Evolutionary conservation across 37 sponge, comb jelly and placozoan species (phyloP).

Genomic region (Agelas oroides): DNA sequence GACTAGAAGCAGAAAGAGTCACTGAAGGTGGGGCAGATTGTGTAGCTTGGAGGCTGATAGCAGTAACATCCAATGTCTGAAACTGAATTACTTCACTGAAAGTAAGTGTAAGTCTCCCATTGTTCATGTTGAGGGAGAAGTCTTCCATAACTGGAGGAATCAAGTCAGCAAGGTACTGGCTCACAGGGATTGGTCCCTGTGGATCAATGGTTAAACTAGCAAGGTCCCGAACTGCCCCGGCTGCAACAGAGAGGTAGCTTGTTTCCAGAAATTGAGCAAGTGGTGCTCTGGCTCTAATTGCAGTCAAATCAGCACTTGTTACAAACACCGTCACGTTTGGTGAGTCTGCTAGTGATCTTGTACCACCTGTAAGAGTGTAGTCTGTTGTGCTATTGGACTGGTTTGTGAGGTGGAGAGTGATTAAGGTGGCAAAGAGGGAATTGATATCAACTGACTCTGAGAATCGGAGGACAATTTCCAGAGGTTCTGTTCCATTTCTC

Average conservation of each 20-base stretch:
- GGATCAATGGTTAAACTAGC: not conserved
- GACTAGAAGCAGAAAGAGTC: conserved; percentile 41
- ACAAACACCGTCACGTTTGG: conserved; percentile 77
- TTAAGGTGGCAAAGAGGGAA: not conserved
- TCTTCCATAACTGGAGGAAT: conserved; percentile 54
- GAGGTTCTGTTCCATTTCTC: conserved; percentile 76
- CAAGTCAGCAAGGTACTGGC: conserved; percentile 69
- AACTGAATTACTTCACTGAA: conserved; percentile 71
- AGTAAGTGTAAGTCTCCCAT: conserved; percentile 67
- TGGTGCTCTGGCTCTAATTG: conserved; percentile 67
- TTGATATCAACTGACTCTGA: conserved; percentile 82
- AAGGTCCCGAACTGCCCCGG: conserved; percentile 28
- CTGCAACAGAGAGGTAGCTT: conserved; percentile 59
- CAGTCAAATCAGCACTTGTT: conserved; percentile 51
- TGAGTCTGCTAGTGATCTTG: not conserved
- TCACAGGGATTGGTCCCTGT: conserved; percentile 26
- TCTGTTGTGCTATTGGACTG: conserved; percentile 28
- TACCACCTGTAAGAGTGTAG: conserved; percentile 62
- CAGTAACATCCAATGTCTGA: conserved; percentile 43
- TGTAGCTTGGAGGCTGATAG: conserved; percentile 63
- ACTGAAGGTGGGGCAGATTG: conserved; percentile 12
- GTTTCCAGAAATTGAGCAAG: conserved; percentile 53
- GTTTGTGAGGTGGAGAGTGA: conserved; percentile 62
- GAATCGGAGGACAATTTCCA: conserved; percentile 80
- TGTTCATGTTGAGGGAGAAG: conserved; percentile 81